phyloP scores from a whole-genome alignment of 2,797 vertebrate species.

The Hylomyscus alleni region DNA sequence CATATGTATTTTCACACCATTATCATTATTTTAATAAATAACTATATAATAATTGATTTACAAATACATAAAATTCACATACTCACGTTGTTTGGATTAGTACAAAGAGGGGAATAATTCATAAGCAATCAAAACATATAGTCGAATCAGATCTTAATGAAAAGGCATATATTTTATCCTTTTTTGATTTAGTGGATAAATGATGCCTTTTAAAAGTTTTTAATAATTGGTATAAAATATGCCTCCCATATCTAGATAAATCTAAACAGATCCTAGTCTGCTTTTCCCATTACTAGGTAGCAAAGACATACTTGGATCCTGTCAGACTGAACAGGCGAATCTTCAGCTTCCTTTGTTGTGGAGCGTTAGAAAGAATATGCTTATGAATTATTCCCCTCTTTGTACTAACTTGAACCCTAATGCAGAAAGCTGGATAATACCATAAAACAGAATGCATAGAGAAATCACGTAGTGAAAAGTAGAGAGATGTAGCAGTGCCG shows the following conservation, averaged over 20 bases:
- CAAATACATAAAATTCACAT: not conserved
- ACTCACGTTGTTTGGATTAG: not conserved
- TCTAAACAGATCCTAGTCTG: not conserved
- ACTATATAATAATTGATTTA: not conserved
- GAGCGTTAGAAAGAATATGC: no score
- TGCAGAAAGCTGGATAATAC: not conserved
- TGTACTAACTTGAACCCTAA: not conserved
- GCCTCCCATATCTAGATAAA: not conserved
- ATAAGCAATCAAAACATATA: not conserved
- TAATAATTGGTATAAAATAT: not conserved
- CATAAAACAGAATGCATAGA: not conserved
- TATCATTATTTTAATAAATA: conserved; percentile 3
- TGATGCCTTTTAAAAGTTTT: not conserved
- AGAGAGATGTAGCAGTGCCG: not conserved
- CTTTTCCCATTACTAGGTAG: not conserved
- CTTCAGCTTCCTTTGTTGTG: not conserved
- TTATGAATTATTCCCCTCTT: no score
- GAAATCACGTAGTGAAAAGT: not conserved
- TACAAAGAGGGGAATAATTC: not conserved
- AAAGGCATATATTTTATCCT: not conserved
- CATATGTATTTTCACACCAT: not conserved
- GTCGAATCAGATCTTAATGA: not conserved
- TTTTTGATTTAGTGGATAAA: not conserved
- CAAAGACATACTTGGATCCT: not conserved
- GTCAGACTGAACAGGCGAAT: fast-evolving